A percentile compares a stretch with the other conserved stretches of the same genome.
Evolutionary conservation across 1,140 invertebrate species (phyloP).

Genomic region (Drosophila gunungcola): DNA sequence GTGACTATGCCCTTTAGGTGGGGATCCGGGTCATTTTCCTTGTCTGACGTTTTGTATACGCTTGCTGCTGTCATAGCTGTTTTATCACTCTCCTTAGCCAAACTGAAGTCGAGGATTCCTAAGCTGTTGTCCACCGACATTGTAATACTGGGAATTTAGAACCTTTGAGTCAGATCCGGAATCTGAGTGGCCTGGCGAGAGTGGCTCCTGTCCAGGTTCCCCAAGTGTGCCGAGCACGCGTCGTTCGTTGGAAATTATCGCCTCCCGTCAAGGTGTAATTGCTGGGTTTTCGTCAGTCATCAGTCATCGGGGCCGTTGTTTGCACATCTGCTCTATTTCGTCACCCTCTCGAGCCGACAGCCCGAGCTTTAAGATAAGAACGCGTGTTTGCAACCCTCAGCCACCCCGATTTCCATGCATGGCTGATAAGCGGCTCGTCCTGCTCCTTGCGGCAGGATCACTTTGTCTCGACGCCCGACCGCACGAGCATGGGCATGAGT

Average conservation of each 20-base stretch:
- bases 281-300: conserved; percentile 38
- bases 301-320: conserved; percentile 30
- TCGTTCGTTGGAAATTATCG: conserved; percentile 7
- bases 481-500: conserved; percentile 57
- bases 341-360: conserved; percentile 35
- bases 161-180: conserved; percentile 14
- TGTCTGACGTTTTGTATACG: conserved; percentile 55
- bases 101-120: conserved; percentile 57
- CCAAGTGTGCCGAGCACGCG: conserved; percentile 55
- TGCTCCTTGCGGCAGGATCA: conserved; percentile 54
- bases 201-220: background rate
- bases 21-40: conserved; percentile 46
- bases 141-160: conserved; percentile 51
- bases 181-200: conserved; percentile 5
- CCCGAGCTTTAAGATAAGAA: conserved; percentile 76
- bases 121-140: conserved; percentile 70
- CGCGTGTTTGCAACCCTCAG: conserved; percentile 63
- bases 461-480: conserved; percentile 62
- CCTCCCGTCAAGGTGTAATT: conserved; percentile 40
- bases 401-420: conserved; percentile 50
- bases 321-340: conserved; percentile 74
- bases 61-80: conserved; percentile 28
- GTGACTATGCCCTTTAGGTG: conserved; percentile 17
- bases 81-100: conserved; percentile 43
- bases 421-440: conserved; percentile 65